Evolutionary conservation across 2,888 invertebrate species (phyloP).

Genomic region (Drosophila kuntzei): DNA sequence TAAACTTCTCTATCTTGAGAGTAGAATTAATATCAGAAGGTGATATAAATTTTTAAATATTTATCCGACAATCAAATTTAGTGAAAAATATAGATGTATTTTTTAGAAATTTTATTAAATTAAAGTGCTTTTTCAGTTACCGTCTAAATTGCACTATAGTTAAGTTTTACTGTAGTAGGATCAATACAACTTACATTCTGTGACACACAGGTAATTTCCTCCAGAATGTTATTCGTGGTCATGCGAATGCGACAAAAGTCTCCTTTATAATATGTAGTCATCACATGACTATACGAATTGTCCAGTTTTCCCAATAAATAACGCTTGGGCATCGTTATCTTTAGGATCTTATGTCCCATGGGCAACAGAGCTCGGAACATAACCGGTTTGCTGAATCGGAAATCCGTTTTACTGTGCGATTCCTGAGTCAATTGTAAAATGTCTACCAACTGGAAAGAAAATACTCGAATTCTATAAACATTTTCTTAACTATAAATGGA

Average conservation of each 20-base stretch:
- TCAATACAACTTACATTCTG: slow-evolving; percentile 50
- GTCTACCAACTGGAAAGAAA: slow-evolving; percentile 53
- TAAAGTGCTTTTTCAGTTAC: no score
- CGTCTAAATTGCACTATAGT: background rate
- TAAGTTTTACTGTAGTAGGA: background rate
- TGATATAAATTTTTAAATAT: no score
- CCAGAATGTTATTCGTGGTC: slow-evolving; percentile 59
- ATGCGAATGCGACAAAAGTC: slow-evolving; percentile 78
- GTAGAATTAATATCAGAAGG: no score
- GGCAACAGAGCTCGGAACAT: slow-evolving; percentile 68
- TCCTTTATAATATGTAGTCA: slow-evolving; percentile 64
- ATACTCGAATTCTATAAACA: background rate
- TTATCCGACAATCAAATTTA: no score
- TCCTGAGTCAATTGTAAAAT: slow-evolving; percentile 37
- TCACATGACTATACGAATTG: slow-evolving; percentile 48
- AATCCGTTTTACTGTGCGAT: slow-evolving; percentile 4
- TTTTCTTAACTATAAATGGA: background rate
- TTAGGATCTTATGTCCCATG: slow-evolving; percentile 55
- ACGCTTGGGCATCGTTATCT: slow-evolving; percentile 69
- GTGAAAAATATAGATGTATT: no score
- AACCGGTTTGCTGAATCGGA: slow-evolving; percentile 23
- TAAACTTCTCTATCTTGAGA: no score
- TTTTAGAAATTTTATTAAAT: no score
- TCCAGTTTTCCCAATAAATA: slow-evolving; percentile 60
- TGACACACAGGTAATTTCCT: slow-evolving; percentile 76